These are phyloP conservation scores for Chanos chanos DNA, from an alignment of 2,797 vertebrate species.

Conservation along the genomic window DNA sequence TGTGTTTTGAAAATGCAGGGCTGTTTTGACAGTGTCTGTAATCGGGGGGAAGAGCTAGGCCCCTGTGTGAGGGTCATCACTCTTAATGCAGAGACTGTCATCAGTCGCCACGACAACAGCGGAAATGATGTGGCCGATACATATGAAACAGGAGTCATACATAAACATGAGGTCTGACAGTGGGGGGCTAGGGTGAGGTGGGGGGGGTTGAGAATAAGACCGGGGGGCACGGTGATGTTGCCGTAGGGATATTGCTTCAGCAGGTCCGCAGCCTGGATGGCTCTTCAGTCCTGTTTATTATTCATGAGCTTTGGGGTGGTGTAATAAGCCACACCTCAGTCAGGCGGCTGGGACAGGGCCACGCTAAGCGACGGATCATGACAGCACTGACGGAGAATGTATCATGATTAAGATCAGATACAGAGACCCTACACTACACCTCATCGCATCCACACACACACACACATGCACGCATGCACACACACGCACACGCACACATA, in stretches of 20 bases:
- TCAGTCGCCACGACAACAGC: slow-evolving; percentile 98
- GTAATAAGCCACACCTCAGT: slow-evolving; percentile 93
- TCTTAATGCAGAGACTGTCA: slow-evolving; percentile 98
- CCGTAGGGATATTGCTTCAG: slow-evolving; percentile 46
- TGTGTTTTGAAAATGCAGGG: slow-evolving; percentile 32
- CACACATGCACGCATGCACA: slow-evolving; percentile 34
- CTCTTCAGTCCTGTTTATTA: slow-evolving; percentile 77
- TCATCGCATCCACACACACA: slow-evolving; percentile 31
- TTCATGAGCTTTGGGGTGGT: slow-evolving; percentile 86
- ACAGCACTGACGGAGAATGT: slow-evolving; percentile 86
- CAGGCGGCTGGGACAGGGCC: slow-evolving; percentile 78
- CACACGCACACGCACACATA: slow-evolving; percentile 27
- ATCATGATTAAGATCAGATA: slow-evolving; percentile 97
- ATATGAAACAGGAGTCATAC: slow-evolving; percentile 99
- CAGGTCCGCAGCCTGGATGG: slow-evolving; percentile 70
- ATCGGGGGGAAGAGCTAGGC: slow-evolving; percentile 87
- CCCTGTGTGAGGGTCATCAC: slow-evolving; percentile 94
- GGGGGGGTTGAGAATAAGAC: slow-evolving; percentile 62
- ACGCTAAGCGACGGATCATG: slow-evolving; percentile 87
- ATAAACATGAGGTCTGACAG: slow-evolving; percentile 88
- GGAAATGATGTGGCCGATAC: slow-evolving; percentile 95
- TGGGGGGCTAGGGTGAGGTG: slow-evolving; percentile 51
- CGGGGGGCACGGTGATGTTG: slow-evolving; percentile 37
- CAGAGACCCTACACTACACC: slow-evolving; percentile 71
- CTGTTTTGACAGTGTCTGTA: slow-evolving; percentile 90